These are phyloP conservation scores for Vireo griseus DNA, from an alignment of 2,797 vertebrate species.

Conservation along the genomic window DNA sequence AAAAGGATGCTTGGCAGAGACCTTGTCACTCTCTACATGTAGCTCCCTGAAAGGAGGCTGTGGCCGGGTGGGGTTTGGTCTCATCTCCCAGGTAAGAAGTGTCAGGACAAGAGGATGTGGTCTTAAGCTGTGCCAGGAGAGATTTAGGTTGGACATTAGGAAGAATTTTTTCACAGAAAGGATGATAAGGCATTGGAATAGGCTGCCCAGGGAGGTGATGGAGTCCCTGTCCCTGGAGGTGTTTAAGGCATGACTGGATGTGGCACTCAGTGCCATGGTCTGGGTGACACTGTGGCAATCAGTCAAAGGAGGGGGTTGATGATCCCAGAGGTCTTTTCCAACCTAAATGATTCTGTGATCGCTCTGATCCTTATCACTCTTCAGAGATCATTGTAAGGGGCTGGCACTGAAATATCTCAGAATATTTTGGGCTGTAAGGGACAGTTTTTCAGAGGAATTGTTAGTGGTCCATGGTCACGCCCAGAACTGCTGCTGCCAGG, in stretches of 20 bases:
- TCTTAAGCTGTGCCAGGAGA: background rate
- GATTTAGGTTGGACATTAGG: background rate
- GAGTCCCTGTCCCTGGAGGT: background rate
- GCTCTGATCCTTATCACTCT: background rate
- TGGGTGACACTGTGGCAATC: fast-evolving
- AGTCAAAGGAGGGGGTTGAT: fast-evolving
- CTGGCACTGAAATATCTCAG: background rate
- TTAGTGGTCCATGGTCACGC: background rate
- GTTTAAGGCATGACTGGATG: fast-evolving
- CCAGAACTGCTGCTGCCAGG: background rate
- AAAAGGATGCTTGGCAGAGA: background rate
- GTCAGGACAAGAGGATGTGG: background rate
- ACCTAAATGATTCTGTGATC: background rate
- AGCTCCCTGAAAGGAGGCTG: background rate
- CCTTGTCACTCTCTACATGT: background rate
- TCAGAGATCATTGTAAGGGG: fast-evolving
- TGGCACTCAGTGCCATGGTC: background rate
- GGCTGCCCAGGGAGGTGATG: background rate
- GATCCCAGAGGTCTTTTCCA: background rate
- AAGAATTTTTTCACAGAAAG: background rate
- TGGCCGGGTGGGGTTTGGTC: background rate
- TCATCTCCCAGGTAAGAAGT: background rate
- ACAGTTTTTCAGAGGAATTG: background rate
- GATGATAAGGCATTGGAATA: fast-evolving
- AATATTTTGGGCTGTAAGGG: background rate